Base-by-base conservation (phyloP, 2,113 vertebrate genomes). In the Mesoclemmys tuberculata region DNA sequence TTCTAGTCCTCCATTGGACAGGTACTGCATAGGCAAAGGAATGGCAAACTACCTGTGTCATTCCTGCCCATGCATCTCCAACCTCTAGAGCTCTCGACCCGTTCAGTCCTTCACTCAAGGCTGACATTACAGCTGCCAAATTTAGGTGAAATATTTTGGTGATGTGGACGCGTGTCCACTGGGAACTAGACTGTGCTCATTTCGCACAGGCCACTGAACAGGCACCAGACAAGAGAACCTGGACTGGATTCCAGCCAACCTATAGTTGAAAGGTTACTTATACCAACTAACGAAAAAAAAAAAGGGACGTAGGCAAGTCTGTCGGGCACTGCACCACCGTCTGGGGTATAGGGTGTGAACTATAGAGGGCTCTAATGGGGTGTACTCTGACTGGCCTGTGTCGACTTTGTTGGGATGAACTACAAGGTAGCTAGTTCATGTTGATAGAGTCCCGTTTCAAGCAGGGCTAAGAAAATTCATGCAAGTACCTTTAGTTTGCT, bases 141-240 rank as follows among this genome's bases (percentile, higher is more conserved):
- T 56, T 80, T 22, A 74, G 74, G 5, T 85, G 82, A 85, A 79
- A 0, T 0, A 31, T 29, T 83, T 21, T 86, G 56, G 56, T 1
- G 0, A 3, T 6, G 11, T 9, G 19, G 81, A 2, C 68, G 10
- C 2, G 22, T 48, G 56, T 22, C n/a, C n/a, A 38, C 64, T 71
- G 64, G 64, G 35, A 95, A 38, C 71, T 89, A 77, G 71, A 21
- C 2, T 10, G 10, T 3, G 0, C 19, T 89, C 8, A 2, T 81
- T 61, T 56, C 51, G 61, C 41, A 0, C 22, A 2, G 4, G 44
- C 82, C 51, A 55, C 55, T 87, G 77, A 89, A 4, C 82, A 81
- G 61, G 71, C 87, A 2, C 61, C 83, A 87, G 89, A 84, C 1
- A 0, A 80, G 82, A 71, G 93, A 92, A 84, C 10, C 29, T 18